Evolutionary conservation across 1,140 invertebrate species (phyloP), one percentile per base, ranked within the genome.

Genomic region (Drosophila pectinifera): DNA sequence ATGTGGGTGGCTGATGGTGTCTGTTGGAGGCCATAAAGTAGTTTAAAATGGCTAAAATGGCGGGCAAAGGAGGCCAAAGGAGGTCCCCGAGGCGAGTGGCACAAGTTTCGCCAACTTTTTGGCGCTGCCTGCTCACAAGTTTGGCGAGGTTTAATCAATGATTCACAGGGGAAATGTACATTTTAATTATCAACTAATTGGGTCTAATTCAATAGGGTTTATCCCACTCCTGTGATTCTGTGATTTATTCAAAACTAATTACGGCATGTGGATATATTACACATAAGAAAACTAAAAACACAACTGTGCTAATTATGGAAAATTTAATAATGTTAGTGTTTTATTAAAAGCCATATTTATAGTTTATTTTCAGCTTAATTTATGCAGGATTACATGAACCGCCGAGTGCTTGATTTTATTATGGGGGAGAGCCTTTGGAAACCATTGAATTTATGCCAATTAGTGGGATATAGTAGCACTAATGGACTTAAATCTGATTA

Each of bases 11-110:
- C 2, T 16, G 24, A 10, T 31, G n/a, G 34, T 20, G 39, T 34
- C 10, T n/a, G 18, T 42, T 28, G 26, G 41, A 42, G 22, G n/a
- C 28, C 54, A 55, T 55, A 55, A 41, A 55, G n/a, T 34, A 64
- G 55, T 34, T 64, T 18, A 34, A 64, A 61, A 20, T 34, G 49
- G 13, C 14, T 18, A 34, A 64, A 61, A 20, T 34, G 49, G 13
- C 14, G 8, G 43, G 6, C n/a, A n/a, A 31, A 31, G 28, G 8
- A 31, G n/a, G n/a, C n/a, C n/a, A n/a, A n/a, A 7, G 8, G 28
- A 7, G 8, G 2, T 2, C 8, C 28, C 11, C 7, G 8, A 4
- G 48, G 28, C 28, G 28, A 20, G 18, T 3, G 3, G 18, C 18
- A 36, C 20, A 53, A 53, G 13, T 53, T 51, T 51, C 20, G 13